These are phyloP conservation scores for Calonectris borealis DNA, from an alignment of 2,113 vertebrate genomes.

Conservation along the genomic window DNA sequence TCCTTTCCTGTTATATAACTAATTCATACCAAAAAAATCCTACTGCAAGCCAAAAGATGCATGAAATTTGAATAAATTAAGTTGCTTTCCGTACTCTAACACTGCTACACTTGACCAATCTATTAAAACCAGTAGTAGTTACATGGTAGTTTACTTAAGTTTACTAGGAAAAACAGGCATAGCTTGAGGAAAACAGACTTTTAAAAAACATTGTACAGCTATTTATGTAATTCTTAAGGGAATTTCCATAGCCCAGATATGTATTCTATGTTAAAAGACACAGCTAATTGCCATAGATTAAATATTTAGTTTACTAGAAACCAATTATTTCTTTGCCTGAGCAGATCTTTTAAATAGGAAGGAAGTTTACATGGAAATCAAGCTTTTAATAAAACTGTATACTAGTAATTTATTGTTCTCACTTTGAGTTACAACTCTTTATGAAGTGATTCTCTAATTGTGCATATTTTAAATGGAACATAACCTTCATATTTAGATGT, in stretches of 20 bases:
- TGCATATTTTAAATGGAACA: conserved; percentile 45
- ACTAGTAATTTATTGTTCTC: conserved; percentile 16
- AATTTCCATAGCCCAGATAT: neutral
- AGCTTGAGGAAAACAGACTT: neutral
- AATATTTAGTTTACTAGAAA: neutral
- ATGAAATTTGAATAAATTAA: neutral
- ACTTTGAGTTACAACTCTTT: neutral
- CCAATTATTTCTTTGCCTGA: neutral
- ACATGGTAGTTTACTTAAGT: neutral
- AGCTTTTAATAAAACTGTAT: neutral
- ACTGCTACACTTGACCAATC: neutral
- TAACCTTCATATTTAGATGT: conserved; percentile 59
- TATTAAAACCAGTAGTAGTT: neutral
- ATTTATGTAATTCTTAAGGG: neutral
- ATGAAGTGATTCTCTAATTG: conserved; percentile 53
- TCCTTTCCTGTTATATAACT: neutral
- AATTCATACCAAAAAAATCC: neutral
- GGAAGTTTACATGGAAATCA: neutral
- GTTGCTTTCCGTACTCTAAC: neutral
- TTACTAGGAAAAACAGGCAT: neutral
- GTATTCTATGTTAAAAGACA: neutral
- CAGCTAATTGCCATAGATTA: neutral
- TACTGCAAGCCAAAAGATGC: neutral
- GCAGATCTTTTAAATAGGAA: neutral
- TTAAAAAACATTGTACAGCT: neutral